A percentile compares a stretch with the other conserved stretches of the same genome.
Evolutionary conservation across 2,113 vertebrate species (phyloP).

Genomic region (Neolamprologus variostigma): DNA sequence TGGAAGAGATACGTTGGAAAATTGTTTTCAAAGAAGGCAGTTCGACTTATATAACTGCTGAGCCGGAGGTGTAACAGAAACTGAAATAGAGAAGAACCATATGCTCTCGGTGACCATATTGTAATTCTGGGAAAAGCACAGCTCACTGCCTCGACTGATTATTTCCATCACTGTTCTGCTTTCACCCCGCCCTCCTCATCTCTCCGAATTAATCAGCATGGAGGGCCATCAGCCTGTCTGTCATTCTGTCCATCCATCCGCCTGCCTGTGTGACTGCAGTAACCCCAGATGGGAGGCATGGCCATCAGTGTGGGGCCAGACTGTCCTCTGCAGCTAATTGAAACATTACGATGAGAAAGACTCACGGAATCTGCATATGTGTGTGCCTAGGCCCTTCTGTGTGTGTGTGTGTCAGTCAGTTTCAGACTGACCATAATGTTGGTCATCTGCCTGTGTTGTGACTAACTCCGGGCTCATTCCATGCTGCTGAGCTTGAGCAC

Average conservation of each 20-base stretch:
- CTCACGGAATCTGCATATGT: slow-evolving; percentile 28
- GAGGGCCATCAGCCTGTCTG: slow-evolving; percentile 37
- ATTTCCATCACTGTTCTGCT: slow-evolving; percentile 28
- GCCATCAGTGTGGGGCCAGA: slow-evolving; percentile 49
- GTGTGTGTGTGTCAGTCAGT: slow-evolving; percentile 11
- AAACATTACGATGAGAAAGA: slow-evolving; percentile 31
- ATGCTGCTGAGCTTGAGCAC: slow-evolving; percentile 21
- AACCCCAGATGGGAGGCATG: slow-evolving; percentile 55
- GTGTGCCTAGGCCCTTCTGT: not conserved
- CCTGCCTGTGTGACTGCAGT: slow-evolving; percentile 37
- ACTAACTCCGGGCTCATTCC: slow-evolving; percentile 26
- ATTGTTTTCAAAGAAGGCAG: slow-evolving; percentile 1
- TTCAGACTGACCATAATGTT: slow-evolving; percentile 34
- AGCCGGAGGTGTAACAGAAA: slow-evolving; percentile 32
- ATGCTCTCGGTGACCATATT: slow-evolving; percentile 36
- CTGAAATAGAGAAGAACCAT: slow-evolving; percentile 23
- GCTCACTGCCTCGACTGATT: slow-evolving; percentile 40
- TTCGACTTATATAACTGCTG: slow-evolving; percentile 21
- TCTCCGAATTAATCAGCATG: slow-evolving; percentile 41
- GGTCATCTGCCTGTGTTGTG: slow-evolving; percentile 48
- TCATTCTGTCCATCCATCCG: slow-evolving; percentile 29
- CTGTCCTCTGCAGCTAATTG: slow-evolving; percentile 59
- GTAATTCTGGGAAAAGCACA: slow-evolving; percentile 29
- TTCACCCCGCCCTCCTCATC: slow-evolving; percentile 26
- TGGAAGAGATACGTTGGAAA: not conserved